Evolutionary conservation across 2,113 vertebrate genomes (phyloP).

Genomic region (Mobula birostris): DNA sequence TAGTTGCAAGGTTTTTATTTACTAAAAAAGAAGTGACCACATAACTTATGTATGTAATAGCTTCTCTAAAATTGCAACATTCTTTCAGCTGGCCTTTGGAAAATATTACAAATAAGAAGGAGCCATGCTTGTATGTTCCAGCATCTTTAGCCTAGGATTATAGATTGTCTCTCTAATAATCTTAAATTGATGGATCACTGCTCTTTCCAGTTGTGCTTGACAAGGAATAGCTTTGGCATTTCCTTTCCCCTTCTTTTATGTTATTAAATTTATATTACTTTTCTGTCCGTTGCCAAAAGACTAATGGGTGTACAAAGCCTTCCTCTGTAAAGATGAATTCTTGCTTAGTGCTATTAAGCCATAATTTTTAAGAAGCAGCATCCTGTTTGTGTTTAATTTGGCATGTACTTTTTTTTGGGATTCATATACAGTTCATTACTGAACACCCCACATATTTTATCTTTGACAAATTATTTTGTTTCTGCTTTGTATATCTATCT

Average conservation of each 20-base stretch:
- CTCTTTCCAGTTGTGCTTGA: slow-evolving; percentile 48
- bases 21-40: background rate
- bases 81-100: slow-evolving; percentile 43
- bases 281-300: slow-evolving; percentile 47
- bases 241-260: slow-evolving; percentile 47
- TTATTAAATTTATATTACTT: slow-evolving; percentile 45
- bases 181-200: slow-evolving; percentile 54
- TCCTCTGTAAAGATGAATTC: slow-evolving; percentile 48
- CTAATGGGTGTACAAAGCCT: slow-evolving; percentile 44
- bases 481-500: slow-evolving; percentile 34
- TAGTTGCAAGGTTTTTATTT: background rate
- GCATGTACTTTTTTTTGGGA: slow-evolving; percentile 8
- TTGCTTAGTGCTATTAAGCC: slow-evolving; percentile 40
- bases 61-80: slow-evolving; percentile 8
- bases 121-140: slow-evolving; percentile 45
- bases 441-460: slow-evolving; percentile 33
- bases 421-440: slow-evolving; percentile 36
- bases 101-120: slow-evolving; percentile 43
- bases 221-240: slow-evolving; percentile 50
- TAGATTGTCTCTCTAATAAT: slow-evolving; percentile 52
- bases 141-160: slow-evolving; percentile 47
- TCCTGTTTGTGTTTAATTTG: slow-evolving; percentile 38
- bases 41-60: slow-evolving; percentile 19
- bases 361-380: slow-evolving; percentile 39
- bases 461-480: slow-evolving; percentile 37